A percentile compares a stretch with the other conserved stretches of the same genome.
These are phyloP conservation scores for Drosophila sp. DNA, from an alignment of 1,140 invertebrate species.

Conservation along the genomic window DNA sequence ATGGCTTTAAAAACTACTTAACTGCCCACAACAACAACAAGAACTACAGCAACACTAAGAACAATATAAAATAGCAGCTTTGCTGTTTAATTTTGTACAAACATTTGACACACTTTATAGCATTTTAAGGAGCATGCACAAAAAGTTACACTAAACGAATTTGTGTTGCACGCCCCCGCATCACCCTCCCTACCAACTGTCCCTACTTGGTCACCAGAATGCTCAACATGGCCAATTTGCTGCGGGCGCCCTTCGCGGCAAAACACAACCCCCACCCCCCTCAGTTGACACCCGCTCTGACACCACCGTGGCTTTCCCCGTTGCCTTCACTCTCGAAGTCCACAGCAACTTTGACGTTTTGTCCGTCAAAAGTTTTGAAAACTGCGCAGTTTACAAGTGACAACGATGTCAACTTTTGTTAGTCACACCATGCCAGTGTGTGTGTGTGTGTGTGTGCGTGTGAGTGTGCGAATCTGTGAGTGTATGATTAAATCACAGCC, in stretches of 20 bases:
- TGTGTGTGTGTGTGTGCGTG: constrained; percentile 5
- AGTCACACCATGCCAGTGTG: constrained; percentile 9
- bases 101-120: constrained; percentile 71
- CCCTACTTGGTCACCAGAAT: constrained; percentile 42
- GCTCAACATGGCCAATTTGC: constrained; percentile 71
- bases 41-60: constrained; percentile 6
- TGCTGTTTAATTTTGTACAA: constrained; percentile 68
- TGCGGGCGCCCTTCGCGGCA: constrained; percentile 50
- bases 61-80: constrained; percentile 14
- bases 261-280: constrained; percentile 17
- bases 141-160: constrained; percentile 67
- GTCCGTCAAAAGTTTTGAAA: constrained; percentile 70
- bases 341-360: constrained; percentile 72
- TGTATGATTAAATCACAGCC: constrained; percentile 72
- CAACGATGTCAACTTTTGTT: constrained; percentile 47
- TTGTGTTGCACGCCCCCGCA: constrained; percentile 54
- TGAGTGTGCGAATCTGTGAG: constrained; percentile 26
- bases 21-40: constrained; percentile 9
- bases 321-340: not conserved
- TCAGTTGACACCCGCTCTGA: no score
- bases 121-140: constrained; percentile 55
- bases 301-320: not conserved
- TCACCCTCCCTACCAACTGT: not conserved
- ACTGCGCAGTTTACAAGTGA: constrained; percentile 60
- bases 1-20: constrained; percentile 40